A percentile compares a stretch with the other conserved stretches of the same genome.
phyloP scores from a whole-genome alignment of 2,797 vertebrate genomes.

The Falco berigora region DNA sequence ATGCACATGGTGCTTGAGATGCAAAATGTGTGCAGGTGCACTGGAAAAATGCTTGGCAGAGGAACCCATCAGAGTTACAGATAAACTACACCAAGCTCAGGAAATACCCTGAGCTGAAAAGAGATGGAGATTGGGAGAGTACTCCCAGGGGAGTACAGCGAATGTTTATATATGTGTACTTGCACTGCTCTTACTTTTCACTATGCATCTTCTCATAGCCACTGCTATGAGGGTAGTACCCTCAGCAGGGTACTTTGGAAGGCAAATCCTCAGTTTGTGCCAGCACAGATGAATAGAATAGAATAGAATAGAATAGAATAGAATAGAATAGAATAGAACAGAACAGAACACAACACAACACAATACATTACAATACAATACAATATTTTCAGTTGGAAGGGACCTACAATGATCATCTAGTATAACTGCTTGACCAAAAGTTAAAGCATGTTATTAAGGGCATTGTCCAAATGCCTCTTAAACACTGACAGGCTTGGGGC shows the following conservation, averaged over 20 bases:
- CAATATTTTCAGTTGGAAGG: neutral
- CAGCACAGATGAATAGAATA: neutral
- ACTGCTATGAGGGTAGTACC: neutral
- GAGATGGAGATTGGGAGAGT: neutral
- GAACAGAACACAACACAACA: too few relatives aligned
- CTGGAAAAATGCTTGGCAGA: neutral
- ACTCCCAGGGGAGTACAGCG: neutral
- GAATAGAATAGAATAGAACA: neutral
- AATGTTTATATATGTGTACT: neutral
- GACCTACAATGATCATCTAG: neutral
- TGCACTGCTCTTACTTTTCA: neutral
- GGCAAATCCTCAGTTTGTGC: neutral
- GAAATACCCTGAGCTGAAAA: neutral
- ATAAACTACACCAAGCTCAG: accelerated
- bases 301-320: neutral
- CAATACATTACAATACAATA: too few relatives aligned
- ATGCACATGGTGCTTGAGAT: neutral
- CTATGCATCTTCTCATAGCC: neutral
- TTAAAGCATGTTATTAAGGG: neutral
- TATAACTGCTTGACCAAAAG: neutral
- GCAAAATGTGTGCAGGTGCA: neutral
- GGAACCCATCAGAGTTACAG: neutral
- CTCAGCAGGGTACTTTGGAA: neutral
- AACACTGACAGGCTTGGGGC: neutral
- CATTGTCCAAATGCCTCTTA: neutral